phyloP scores from a whole-genome alignment of 2,888 invertebrate species.

The Xestia ashworthii region DNA sequence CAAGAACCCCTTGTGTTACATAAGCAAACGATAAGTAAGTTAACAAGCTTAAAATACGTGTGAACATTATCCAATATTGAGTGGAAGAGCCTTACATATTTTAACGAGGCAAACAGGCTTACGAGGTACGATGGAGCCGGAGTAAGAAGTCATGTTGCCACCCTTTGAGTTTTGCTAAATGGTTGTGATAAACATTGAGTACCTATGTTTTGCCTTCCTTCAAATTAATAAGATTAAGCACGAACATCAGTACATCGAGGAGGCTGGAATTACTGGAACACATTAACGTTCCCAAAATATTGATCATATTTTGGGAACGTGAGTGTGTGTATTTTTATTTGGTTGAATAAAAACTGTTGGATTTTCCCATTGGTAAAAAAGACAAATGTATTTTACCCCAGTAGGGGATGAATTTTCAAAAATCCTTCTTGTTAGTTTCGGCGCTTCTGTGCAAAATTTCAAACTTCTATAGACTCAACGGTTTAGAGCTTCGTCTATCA shows the following conservation, averaged over 20 bases:
- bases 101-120: conserved; percentile 58
- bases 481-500: neutral
- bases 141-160: conserved; percentile 37
- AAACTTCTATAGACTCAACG: neutral
- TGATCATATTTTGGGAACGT: too few species aligned
- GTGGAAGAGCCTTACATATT: conserved; percentile 52
- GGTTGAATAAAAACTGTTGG: neutral
- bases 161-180: neutral
- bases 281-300: neutral
- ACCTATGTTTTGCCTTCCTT: neutral
- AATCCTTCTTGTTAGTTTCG: neutral
- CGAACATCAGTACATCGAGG: neutral
- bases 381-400: neutral
- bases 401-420: neutral
- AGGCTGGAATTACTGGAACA: neutral
- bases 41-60: conserved; percentile 65
- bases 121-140: conserved; percentile 21
- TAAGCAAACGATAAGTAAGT: conserved; percentile 45
- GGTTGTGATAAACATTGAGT: neutral
- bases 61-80: conserved; percentile 67
- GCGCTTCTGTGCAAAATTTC: neutral
- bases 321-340: too few species aligned
- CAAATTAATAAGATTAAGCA: neutral
- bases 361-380: neutral
- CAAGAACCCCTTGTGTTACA: conserved; percentile 37